phyloP scores from a whole-genome alignment of 2,797 vertebrate genomes.

The Syndactyla subalaris region DNA sequence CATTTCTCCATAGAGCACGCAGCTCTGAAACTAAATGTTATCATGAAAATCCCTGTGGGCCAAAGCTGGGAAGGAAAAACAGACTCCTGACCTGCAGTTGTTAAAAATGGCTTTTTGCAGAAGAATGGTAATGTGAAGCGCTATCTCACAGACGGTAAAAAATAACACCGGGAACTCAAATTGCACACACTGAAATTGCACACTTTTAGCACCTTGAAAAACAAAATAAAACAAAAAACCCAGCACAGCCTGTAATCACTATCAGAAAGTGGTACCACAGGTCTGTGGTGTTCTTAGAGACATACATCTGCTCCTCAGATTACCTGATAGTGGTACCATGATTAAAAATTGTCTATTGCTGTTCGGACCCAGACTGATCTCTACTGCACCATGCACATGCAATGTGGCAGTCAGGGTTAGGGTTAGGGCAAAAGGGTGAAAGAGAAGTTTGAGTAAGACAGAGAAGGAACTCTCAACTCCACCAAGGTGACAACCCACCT shows the following conservation, averaged over 20 bases:
- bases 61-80: slow-evolving; percentile 40
- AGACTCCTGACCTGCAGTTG: slow-evolving; percentile 54
- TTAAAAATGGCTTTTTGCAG: slow-evolving; percentile 60
- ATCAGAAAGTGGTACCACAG: background rate
- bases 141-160: background rate
- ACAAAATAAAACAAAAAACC: background rate
- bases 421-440: no score
- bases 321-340: fast-evolving
- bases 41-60: slow-evolving; percentile 57
- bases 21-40: slow-evolving; percentile 53
- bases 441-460: background rate
- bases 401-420: fast-evolving
- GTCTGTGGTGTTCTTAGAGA: background rate
- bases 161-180: background rate
- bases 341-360: background rate
- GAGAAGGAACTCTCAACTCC: background rate
- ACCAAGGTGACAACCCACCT: background rate
- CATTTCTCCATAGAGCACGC: background rate
- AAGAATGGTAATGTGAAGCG: slow-evolving; percentile 6
- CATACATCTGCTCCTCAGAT: background rate
- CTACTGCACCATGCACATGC: fast-evolving
- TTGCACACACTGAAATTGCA: background rate
- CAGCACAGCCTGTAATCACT: background rate
- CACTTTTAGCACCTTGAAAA: background rate
- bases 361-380: fast-evolving